phyloP scores from a whole-genome alignment of 2,113 vertebrate species.

The Miniopterus natalensis region DNA sequence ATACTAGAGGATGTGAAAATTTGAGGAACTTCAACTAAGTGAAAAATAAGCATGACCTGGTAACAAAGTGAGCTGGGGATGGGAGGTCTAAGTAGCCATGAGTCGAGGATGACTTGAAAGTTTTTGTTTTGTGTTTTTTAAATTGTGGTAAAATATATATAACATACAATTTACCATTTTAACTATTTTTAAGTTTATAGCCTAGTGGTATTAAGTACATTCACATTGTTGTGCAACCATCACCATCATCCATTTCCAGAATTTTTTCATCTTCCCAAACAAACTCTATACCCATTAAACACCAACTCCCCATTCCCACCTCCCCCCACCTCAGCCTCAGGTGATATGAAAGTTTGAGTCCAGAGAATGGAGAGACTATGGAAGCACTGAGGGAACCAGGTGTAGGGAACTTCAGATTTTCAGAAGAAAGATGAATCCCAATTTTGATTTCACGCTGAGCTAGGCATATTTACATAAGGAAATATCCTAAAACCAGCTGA shows the following conservation, averaged over 20 bases:
- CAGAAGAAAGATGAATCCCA: background rate
- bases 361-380: background rate
- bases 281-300: background rate
- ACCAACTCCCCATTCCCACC: background rate
- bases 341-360: background rate
- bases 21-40: background rate
- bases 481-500: slow-evolving; percentile 1
- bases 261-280: background rate
- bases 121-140: background rate
- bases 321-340: background rate
- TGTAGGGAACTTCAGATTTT: background rate
- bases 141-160: background rate
- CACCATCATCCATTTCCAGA: background rate
- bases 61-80: background rate
- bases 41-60: slow-evolving; percentile 22
- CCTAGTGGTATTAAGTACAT: background rate
- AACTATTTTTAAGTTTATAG: background rate
- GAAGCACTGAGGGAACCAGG: background rate
- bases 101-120: background rate
- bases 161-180: background rate
- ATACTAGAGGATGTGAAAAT: background rate
- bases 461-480: slow-evolving; percentile 41
- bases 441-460: slow-evolving; percentile 9
- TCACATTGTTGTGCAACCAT: background rate
- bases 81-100: background rate